Conservation (phyloP, 2,113 vertebrate genomes). For the Cavia porcellus region DNA sequence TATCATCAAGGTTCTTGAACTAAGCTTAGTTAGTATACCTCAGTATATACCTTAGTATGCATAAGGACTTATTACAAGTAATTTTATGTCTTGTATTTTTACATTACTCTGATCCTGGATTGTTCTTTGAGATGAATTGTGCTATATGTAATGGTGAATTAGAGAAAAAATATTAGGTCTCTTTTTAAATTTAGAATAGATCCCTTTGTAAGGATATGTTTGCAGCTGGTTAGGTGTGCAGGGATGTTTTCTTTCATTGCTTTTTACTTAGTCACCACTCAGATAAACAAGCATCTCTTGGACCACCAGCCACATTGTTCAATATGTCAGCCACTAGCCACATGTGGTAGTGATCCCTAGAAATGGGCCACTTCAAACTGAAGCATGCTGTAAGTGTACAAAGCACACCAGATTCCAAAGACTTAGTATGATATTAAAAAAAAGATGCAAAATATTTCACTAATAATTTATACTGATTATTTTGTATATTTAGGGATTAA, state of each 20-base stretch:
- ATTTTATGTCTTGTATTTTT: conserved; percentile 10
- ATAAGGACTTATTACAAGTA: background rate
- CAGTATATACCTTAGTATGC: background rate
- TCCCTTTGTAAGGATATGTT: background rate
- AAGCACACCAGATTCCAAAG: background rate
- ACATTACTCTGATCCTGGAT: background rate
- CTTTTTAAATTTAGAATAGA: background rate
- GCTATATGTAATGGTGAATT: background rate
- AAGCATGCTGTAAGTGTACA: background rate
- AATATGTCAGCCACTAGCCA: background rate
- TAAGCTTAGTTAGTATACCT: background rate
- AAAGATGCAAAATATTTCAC: background rate
- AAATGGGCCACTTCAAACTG: background rate
- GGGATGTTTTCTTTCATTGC: background rate
- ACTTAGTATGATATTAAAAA: background rate
- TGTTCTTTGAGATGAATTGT: background rate
- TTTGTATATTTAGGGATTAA: background rate
- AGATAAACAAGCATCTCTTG: background rate
- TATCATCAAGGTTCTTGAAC: background rate
- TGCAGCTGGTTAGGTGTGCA: background rate
- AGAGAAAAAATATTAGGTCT: background rate
- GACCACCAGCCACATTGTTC: background rate
- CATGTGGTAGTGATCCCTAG: background rate
- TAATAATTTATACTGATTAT: background rate
- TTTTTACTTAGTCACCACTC: background rate